Conservation (phyloP, 2,113 vertebrate genomes). For the Rafetus swinhoei region DNA sequence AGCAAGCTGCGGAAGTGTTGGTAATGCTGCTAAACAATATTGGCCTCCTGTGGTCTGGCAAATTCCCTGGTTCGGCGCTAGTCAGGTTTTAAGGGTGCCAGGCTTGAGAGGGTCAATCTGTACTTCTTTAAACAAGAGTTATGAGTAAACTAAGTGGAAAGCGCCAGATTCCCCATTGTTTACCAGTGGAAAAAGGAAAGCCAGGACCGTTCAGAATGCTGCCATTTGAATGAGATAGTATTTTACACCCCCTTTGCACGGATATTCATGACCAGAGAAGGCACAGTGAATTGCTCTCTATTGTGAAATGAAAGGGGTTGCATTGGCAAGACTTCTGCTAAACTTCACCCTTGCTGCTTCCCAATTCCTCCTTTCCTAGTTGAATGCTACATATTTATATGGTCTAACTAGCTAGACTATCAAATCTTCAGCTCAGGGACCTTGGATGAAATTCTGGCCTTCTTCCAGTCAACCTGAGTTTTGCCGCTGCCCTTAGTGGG, state of each 20-base stretch:
- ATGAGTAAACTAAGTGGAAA: slow-evolving; percentile 6
- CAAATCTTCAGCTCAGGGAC: not conserved
- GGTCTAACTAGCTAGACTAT: not conserved
- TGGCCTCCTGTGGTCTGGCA: too few relatives aligned
- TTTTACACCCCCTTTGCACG: not conserved
- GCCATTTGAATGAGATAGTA: not conserved
- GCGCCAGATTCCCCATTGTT: not conserved
- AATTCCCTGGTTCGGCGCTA: too few relatives aligned
- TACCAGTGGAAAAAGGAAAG: not conserved
- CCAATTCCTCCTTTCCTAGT: not conserved
- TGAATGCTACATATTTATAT: not conserved
- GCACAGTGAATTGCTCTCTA: not conserved
- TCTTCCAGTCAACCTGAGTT: not conserved
- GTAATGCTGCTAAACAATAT: too few relatives aligned
- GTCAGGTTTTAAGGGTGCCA: too few relatives aligned
- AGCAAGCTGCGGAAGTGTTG: too few relatives aligned
- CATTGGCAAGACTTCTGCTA: not conserved
- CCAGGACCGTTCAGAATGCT: not conserved
- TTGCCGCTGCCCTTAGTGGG: not conserved
- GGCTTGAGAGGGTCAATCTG: not conserved
- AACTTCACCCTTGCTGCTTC: not conserved
- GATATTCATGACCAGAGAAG: not conserved
- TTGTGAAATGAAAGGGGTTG: accelerated
- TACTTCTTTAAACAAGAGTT: not conserved
- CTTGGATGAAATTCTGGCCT: not conserved